Base-by-base conservation (phyloP, 2,113 vertebrate species). In the Pristiophorus japonicus region DNA sequence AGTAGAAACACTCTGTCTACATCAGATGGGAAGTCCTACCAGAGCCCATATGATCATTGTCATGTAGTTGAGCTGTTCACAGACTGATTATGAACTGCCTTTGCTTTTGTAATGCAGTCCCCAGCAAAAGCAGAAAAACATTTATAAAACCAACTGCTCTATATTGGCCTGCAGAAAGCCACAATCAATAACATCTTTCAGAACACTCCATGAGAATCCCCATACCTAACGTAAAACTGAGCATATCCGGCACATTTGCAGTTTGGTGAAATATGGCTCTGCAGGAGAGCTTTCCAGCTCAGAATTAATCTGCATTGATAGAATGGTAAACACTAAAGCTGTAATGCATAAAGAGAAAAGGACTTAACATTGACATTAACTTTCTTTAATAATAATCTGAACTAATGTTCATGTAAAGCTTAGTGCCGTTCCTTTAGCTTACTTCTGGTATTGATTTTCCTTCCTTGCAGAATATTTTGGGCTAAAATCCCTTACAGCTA, bases 381-480 rank as follows among this genome's bases (percentile, higher is more conserved):
- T 94, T 70, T 45, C 63, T 94, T 30, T 47, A 27, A 94, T 73
- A 14, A 51, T 12, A 94, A 51, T n/a, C 93, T 94, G 65, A 30
- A 30, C 42, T 24, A 70, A 34, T 47, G 38, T 70, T 12, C 20
- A 73, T 30, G 24, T 34, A 94, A 67, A 66, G 67, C 65, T 94
- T 38, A 67, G 38, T 45, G 63, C 63, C 8, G 2, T 67, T 66
- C 24, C 6, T 94, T 94, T 45, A 94, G 38, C 63, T 65, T 93
- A 94, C 20, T 24, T 47, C 85, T 45, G 45, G 38, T 70, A 70
- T 94, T 94, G 42, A 51, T 51, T 90, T 90, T 90, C 51, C 45
- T 94, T 70, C 24, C 8, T 94, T 94, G 93, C 93, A 94, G 93
- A 94, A 70, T 94, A 94, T 90, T 90, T 90, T 90, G 87, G 47